Percentiles rank a stretch among this genome's conserved stretches.
phyloP scores from a whole-genome alignment of 2,888 invertebrate species.

The Ditylenchus weischeri region DNA sequence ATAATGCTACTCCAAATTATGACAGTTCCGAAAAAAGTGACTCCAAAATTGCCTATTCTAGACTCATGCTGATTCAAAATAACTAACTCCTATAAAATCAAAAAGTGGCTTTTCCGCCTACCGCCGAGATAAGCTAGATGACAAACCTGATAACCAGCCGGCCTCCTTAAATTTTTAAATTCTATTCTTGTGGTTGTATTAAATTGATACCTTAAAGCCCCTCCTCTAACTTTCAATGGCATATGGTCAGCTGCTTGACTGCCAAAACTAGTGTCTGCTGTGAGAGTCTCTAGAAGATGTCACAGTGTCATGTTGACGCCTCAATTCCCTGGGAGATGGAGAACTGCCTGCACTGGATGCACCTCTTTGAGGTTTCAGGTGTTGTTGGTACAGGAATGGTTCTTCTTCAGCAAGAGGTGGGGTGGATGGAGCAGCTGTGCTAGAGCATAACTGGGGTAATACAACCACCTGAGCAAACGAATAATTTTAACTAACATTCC shows the following conservation, averaged over 20 bases:
- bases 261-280: constrained; percentile 33
- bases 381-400: not conserved
- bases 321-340: constrained; percentile 25
- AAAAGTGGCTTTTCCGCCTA: too few species aligned
- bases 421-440: constrained; percentile 19
- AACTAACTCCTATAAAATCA: too few species aligned
- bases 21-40: too few species aligned
- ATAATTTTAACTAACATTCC: not conserved
- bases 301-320: constrained; percentile 27
- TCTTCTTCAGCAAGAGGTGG: constrained; percentile 19
- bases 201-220: too few species aligned
- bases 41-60: too few species aligned
- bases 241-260: constrained; percentile 24
- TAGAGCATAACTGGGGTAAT: constrained; percentile 35
- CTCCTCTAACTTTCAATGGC: constrained; percentile 67
- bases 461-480: constrained; percentile 24
- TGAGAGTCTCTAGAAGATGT: constrained; percentile 35
- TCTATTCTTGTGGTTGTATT: too few species aligned
- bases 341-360: not conserved
- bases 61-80: too few species aligned
- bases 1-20: too few species aligned
- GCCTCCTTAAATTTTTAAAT: too few species aligned
- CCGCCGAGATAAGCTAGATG: too few species aligned
- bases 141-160: constrained; percentile 66
- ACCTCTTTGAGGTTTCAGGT: constrained; percentile 4